phyloP scores from a whole-genome alignment of 2,113 vertebrate genomes.

The Rattus norvegicus region GRCr8 NC_086020.1:70550501-70551000 shows the following conservation, averaged over 20 bases:
- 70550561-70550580: neutral
- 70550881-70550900: neutral
- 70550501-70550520: neutral
- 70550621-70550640: neutral
- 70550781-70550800: neutral
- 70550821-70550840: neutral
- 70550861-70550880: neutral
- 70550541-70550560: neutral
- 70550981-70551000: neutral
- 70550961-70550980: neutral
- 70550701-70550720: neutral
- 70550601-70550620: neutral
- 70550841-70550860: neutral
- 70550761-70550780: neutral
- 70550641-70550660: neutral
- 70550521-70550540: neutral
- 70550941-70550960: neutral
- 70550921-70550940: fast-evolving
- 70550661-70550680: neutral
- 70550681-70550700: neutral
- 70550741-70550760: neutral
- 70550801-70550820: fast-evolving
- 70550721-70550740: neutral
- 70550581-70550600: neutral
- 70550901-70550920: neutral